A percentile compares a stretch with the other conserved stretches of the same genome.
Evolutionary conservation across 30 jellyfish, hydroid and myxozoan species (phyloP).

Genomic region (Pseudorhiza aurosa): DNA sequence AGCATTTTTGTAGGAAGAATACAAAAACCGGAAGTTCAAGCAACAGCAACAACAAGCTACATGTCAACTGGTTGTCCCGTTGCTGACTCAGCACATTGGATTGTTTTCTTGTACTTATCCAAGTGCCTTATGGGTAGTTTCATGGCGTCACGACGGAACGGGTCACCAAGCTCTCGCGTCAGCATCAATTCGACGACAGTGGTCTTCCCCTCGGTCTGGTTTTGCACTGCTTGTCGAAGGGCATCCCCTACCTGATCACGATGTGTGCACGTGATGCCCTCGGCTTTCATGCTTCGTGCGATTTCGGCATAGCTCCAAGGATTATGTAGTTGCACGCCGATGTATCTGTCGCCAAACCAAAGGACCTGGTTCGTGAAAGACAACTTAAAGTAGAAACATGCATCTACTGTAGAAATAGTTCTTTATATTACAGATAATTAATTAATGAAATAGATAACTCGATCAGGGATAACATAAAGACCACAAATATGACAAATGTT

Average conservation of each 20-base stretch:
- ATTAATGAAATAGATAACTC: no score
- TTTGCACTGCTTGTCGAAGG: conserved; percentile 65
- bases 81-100: conserved; percentile 58
- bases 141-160: conserved; percentile 88
- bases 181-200: conserved; percentile 74
- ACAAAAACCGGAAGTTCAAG: no score
- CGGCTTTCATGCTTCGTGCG: conserved; percentile 86
- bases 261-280: conserved; percentile 85
- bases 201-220: conserved; percentile 84
- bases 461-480: no score
- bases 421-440: no score
- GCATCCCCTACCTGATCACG: conserved; percentile 87
- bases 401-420: no score
- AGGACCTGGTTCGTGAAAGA: no score
- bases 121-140: conserved; percentile 73
- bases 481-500: no score
- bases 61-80: conserved; percentile 77
- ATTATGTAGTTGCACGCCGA: conserved; percentile 67
- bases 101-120: conserved; percentile 68
- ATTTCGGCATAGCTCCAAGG: conserved; percentile 91
- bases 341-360: conserved; percentile 88
- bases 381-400: no score
- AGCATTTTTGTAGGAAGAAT: no score
- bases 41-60: no score
- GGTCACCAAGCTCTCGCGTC: conserved; percentile 85